Evolutionary conservation across 2,113 vertebrate species (phyloP).

Genomic region (Tichodroma muraria): DNA sequence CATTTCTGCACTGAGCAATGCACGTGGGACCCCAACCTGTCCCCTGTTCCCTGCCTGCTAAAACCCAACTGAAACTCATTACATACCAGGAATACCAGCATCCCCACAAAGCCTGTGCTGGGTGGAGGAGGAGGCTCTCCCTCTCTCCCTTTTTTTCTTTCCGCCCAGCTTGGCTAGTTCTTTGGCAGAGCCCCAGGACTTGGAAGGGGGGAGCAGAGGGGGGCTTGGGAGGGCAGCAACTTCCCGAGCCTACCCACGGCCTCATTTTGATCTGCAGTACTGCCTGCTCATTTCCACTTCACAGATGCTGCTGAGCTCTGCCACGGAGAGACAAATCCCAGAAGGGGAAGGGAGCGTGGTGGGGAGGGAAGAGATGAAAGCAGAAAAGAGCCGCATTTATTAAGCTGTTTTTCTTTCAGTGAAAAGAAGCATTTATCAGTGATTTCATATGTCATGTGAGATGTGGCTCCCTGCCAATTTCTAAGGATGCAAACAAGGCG

Average conservation of each 20-base stretch:
- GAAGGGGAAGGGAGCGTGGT: constrained; percentile 38
- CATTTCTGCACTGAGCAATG: background rate
- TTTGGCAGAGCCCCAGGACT: constrained; percentile 82
- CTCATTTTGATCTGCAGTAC: constrained; percentile 79
- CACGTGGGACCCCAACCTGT: constrained; percentile 10
- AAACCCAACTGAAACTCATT: constrained; percentile 34
- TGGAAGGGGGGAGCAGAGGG: background rate
- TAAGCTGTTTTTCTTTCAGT: constrained; percentile 77
- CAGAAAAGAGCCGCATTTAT: constrained; percentile 66
- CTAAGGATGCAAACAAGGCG: constrained; percentile 74
- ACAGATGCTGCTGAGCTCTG: constrained; percentile 69
- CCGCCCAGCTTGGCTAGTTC: constrained; percentile 44
- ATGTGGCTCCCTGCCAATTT: constrained; percentile 72
- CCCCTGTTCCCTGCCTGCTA: constrained; percentile 27
- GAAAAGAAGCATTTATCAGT: constrained; percentile 78
- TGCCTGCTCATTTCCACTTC: constrained; percentile 78
- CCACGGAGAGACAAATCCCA: constrained; percentile 70
- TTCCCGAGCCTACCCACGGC: constrained; percentile 73
- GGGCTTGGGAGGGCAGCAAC: constrained; percentile 55
- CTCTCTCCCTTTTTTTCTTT: constrained; percentile 45
- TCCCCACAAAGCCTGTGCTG: constrained; percentile 52
- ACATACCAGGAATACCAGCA: constrained; percentile 52
- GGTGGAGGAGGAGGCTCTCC: background rate
- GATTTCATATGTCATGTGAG: constrained; percentile 87
- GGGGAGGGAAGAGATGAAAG: constrained; percentile 64